A percentile compares a stretch with the other conserved stretches of the same genome.
Conservation (phyloP, 2,113 vertebrate species). For the Coregonus clupeaformis region DNA sequence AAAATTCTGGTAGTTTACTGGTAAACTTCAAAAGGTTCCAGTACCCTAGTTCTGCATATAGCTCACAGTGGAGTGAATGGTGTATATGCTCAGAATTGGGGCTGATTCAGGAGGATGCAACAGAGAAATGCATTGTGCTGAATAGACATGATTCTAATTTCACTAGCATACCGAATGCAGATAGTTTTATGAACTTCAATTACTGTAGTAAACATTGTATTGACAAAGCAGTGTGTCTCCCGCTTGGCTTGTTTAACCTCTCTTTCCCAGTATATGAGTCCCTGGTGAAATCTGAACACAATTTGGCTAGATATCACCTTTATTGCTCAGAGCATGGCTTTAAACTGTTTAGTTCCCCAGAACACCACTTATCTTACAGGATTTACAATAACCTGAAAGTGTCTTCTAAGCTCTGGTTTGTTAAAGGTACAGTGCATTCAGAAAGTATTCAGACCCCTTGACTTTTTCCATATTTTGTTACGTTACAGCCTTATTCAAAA, state of each 20-base stretch:
- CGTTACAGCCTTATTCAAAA: too few relatives aligned
- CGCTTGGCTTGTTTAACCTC: background rate
- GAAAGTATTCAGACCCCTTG: too few relatives aligned
- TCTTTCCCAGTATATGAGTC: background rate
- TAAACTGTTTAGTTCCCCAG: slow-evolving; percentile 21
- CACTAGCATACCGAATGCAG: too few relatives aligned
- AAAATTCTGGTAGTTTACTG: too few relatives aligned
- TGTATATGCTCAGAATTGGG: background rate
- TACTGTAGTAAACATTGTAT: background rate
- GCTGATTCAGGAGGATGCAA: too few relatives aligned
- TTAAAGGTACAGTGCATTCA: too few relatives aligned
- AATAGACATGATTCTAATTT: too few relatives aligned
- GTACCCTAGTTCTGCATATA: too few relatives aligned
- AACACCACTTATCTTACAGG: slow-evolving; percentile 29
- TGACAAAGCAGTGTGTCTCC: background rate
- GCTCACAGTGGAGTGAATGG: background rate
- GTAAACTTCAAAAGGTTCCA: too few relatives aligned
- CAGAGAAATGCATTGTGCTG: too few relatives aligned
- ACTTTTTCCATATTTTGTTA: too few relatives aligned
- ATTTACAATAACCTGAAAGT: slow-evolving; percentile 23
- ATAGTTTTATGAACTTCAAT: too few relatives aligned
- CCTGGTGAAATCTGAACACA: background rate
- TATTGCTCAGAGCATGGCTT: slow-evolving; percentile 14
- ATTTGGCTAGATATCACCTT: slow-evolving; percentile 8
- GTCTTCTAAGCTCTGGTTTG: slow-evolving; percentile 20